Percentiles rank a stretch among this genome's conserved stretches.
These are phyloP conservation scores for Eilema caniola DNA, from an alignment of 2,888 invertebrate genomes.

Conservation along the genomic window DNA sequence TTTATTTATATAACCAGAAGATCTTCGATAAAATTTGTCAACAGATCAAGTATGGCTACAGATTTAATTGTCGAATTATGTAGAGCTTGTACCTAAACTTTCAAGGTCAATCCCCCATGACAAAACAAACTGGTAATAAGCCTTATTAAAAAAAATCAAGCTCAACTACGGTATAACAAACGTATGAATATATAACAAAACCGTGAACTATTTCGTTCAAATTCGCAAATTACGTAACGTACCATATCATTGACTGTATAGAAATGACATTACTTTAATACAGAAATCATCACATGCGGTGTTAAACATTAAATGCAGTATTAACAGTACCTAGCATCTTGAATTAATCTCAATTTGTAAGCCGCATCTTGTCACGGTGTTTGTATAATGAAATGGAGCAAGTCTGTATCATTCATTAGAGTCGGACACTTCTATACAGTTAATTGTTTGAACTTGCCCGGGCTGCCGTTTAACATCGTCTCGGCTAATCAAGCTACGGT, in stretches of 20 bases:
- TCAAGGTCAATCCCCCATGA: no score
- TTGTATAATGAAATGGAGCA: constrained; percentile 83
- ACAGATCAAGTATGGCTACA: no score
- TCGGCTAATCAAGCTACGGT: constrained; percentile 83
- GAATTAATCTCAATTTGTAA: constrained; percentile 86
- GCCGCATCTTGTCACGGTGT: constrained; percentile 82
- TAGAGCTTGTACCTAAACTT: no score
- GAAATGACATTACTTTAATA: constrained; percentile 32
- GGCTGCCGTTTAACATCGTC: constrained; percentile 83
- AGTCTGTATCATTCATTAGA: constrained; percentile 83
- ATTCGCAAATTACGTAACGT: constrained; percentile 13
- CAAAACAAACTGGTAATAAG: background rate
- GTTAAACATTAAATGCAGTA: constrained; percentile 38
- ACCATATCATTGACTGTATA: constrained; percentile 30
- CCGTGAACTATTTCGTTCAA: constrained; percentile 35
- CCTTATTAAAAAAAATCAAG: background rate
- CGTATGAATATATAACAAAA: constrained; percentile 50
- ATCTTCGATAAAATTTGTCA: background rate
- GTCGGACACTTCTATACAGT: constrained; percentile 86
- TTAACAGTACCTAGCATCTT: constrained; percentile 65
- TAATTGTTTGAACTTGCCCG: constrained; percentile 86
- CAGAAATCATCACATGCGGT: constrained; percentile 31
- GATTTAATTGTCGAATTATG: no score
- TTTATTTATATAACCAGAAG: background rate
- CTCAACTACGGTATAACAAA: no score